Evolutionary conservation across 2,797 vertebrate genomes (phyloP).

Genomic region (Fistularia commersonii): DNA sequence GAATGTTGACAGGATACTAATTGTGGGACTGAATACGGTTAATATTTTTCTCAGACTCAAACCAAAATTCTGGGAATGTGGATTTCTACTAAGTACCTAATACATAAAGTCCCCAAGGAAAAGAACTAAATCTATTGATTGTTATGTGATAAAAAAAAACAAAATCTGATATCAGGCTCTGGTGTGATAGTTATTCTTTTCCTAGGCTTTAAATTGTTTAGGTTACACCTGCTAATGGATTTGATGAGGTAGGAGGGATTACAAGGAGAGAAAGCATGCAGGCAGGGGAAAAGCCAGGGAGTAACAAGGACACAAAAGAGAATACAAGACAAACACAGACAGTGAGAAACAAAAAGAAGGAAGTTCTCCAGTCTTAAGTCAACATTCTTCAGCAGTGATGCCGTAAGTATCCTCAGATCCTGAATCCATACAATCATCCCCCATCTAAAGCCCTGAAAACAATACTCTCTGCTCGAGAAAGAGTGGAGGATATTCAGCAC

Average conservation of each 20-base stretch:
- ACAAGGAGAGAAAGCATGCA: constrained; percentile 32
- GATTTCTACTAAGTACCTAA: constrained; percentile 20
- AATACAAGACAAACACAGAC: constrained; percentile 60
- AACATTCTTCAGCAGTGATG: constrained; percentile 61
- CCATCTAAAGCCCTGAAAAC: constrained; percentile 55
- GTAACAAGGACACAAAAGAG: constrained; percentile 47
- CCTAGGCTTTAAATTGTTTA: constrained; percentile 16
- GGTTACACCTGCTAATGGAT: constrained; percentile 50
- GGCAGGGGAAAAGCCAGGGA: constrained; percentile 26
- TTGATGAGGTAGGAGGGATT: constrained; percentile 42
- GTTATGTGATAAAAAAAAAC: constrained; percentile 13
- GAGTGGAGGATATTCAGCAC: constrained; percentile 50
- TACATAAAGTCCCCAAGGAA: constrained; percentile 19
- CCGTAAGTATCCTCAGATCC: constrained; percentile 58
- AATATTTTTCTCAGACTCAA: constrained; percentile 40
- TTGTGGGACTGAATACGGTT: too few species aligned
- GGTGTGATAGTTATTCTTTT: constrained; percentile 5
- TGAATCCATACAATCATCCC: constrained; percentile 54
- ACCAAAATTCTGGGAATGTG: constrained; percentile 37
- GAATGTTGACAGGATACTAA: too few species aligned
- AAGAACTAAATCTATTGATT: constrained; percentile 4
- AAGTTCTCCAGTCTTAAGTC: constrained; percentile 66
- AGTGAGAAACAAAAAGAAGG: constrained; percentile 63
- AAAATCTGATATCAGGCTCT: constrained; percentile 2
- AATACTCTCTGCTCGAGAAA: constrained; percentile 50